Evolutionary conservation across 2,888 invertebrate genomes (phyloP), one percentile per base, ranked within the genome.

Genomic region (Phaonia tiefii): DNA sequence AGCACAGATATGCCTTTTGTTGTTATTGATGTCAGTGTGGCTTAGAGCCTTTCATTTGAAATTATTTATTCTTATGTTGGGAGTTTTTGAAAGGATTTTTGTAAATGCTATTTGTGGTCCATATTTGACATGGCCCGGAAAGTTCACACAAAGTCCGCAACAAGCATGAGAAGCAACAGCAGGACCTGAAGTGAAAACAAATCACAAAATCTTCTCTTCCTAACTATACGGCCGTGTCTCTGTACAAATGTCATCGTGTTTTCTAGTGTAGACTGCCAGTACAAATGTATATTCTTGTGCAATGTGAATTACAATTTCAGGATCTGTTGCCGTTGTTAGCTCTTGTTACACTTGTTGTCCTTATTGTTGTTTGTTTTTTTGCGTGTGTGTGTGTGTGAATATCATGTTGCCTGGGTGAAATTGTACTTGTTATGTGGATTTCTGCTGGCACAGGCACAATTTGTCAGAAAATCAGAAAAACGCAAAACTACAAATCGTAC

Each of bases 31-130:
- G 56, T 69, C 56, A 69, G 20, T 54, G 25, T 63, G 63, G 39
- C 71, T 78, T 63, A 42, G 22, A 51, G 63, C 15, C 39, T 78
- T 81, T 75, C 67, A 78, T 71, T 67, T 60, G 44, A 75, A 60
- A 67, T 76, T 80, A 73, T 77, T 81, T 78, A 66, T 75, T 22
- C 60, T 46, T 60, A 26, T 1, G 31, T 31, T 5, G 4, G 4
- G 31, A 31, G 31, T 31, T 31, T 31, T 31, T 31, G n/a, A 31
- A 31, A 31, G 31, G 31, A 31, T 31, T 31, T 31, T 51, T 54
- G 58, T 1, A 63, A 20, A 31, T 58, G 67, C 17, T 49, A 66
- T 77, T 76, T 80, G 80, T 66, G 77, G 73, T 80, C 73, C 70
- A 60, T 60, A 60, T 70, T 74, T 80, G 80, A 74, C 71, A 80